phyloP scores from a whole-genome alignment of 2,888 invertebrate genomes.

The Campoletis raptor region DNA sequence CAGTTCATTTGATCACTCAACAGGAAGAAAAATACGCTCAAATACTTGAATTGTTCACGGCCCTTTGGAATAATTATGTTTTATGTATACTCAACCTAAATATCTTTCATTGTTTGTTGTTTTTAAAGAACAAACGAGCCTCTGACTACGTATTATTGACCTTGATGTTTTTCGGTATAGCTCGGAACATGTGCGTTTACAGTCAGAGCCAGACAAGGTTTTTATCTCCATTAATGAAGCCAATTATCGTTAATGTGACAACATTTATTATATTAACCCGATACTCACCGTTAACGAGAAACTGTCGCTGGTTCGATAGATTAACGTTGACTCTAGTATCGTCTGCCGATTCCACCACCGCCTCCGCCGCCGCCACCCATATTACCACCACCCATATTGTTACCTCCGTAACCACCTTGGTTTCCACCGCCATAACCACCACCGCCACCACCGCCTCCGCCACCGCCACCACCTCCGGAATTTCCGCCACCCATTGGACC shows the following conservation, averaged over 20 bases:
- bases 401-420: slow-evolving; percentile 84
- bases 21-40: background rate
- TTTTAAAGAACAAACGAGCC: slow-evolving; percentile 61
- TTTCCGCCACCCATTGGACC: slow-evolving; percentile 81
- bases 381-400: slow-evolving; percentile 84
- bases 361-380: slow-evolving; percentile 83
- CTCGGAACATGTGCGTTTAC: slow-evolving; percentile 18
- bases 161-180: background rate
- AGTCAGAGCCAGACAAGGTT: slow-evolving; percentile 37
- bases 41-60: background rate
- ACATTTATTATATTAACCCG: slow-evolving; percentile 12
- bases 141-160: slow-evolving; percentile 41
- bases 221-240: slow-evolving; percentile 11
- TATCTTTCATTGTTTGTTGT: slow-evolving; percentile 19
- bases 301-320: slow-evolving; percentile 54
- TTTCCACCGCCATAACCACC: slow-evolving; percentile 84
- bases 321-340: slow-evolving; percentile 78
- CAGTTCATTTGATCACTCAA: background rate
- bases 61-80: background rate
- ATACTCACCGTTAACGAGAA: slow-evolving; percentile 80
- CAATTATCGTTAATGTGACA: background rate
- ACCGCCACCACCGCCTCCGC: slow-evolving; percentile 85
- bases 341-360: slow-evolving; percentile 83
- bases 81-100: background rate
- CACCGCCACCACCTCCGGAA: slow-evolving; percentile 84